Evolutionary conservation across 2,113 vertebrate genomes (phyloP).

Genomic region (Tylochromis polylepis): DNA sequence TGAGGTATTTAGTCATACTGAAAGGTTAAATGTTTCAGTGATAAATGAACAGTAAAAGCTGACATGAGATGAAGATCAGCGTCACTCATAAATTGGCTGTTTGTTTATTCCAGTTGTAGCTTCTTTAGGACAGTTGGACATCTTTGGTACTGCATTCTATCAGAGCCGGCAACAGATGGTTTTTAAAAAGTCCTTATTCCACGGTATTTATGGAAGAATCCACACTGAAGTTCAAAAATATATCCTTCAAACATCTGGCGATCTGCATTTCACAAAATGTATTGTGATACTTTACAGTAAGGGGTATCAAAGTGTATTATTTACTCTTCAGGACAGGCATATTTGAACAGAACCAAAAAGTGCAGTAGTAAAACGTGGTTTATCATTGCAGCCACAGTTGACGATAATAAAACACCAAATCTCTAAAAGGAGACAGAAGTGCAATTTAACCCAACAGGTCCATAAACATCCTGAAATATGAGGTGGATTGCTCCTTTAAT

Average conservation of each 20-base stretch:
- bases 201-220: not conserved
- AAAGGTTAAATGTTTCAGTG: not conserved
- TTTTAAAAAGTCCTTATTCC: not conserved
- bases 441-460: not conserved
- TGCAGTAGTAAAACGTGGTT: not conserved
- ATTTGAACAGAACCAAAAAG: not conserved
- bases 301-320: not conserved
- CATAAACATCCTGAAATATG: not conserved
- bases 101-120: constrained; percentile 31
- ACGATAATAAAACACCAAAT: not conserved
- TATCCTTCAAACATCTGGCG: not conserved
- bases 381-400: not conserved
- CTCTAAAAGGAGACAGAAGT: not conserved
- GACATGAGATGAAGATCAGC: not conserved
- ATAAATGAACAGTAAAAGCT: not conserved
- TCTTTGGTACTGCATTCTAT: constrained; percentile 40
- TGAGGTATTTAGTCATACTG: constrained; percentile 44
- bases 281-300: not conserved
- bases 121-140: not conserved
- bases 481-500: not conserved
- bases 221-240: not conserved
- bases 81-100: not conserved
- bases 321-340: not conserved
- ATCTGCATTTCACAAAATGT: not conserved
- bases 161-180: not conserved